Percentiles rank a stretch among this genome's conserved stretches.
Conservation (phyloP, 2,797 vertebrate genomes). For the Pangasius macronema region DNA sequence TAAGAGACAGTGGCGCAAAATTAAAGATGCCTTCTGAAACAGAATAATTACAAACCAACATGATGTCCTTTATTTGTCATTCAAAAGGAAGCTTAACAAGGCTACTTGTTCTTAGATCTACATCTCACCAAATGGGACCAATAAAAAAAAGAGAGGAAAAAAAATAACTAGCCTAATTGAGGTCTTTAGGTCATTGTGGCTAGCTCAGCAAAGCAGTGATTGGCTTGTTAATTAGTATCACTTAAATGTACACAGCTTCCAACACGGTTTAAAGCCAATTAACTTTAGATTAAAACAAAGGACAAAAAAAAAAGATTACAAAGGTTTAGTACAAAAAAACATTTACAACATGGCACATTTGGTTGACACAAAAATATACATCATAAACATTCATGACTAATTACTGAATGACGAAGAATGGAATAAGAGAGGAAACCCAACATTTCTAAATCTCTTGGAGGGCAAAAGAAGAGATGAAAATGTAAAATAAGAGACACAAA, state of each 20-base stretch:
- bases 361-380: background rate
- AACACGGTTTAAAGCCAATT: conserved; percentile 69
- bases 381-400: conserved; percentile 9
- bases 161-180: conserved; percentile 79
- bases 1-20: background rate
- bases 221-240: conserved; percentile 80
- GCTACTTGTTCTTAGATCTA: conserved; percentile 47
- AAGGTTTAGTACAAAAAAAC: conserved; percentile 64
- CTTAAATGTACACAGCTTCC: conserved; percentile 70
- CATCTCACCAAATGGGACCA: conserved; percentile 37
- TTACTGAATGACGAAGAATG: background rate
- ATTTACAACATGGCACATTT: background rate
- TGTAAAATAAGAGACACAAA: conserved; percentile 17
- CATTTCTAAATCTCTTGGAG: background rate
- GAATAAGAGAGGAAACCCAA: conserved; percentile 2
- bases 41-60: conserved; percentile 46
- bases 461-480: conserved; percentile 10
- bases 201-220: conserved; percentile 72
- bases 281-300: conserved; percentile 68
- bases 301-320: conserved; percentile 59
- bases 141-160: conserved; percentile 54
- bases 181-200: conserved; percentile 70
- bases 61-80: conserved; percentile 49
- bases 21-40: conserved; percentile 22
- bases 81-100: conserved; percentile 39